These are phyloP conservation scores for Heptranchias perlo DNA, from an alignment of 2,113 vertebrate species.

Conservation along the genomic window DNA sequence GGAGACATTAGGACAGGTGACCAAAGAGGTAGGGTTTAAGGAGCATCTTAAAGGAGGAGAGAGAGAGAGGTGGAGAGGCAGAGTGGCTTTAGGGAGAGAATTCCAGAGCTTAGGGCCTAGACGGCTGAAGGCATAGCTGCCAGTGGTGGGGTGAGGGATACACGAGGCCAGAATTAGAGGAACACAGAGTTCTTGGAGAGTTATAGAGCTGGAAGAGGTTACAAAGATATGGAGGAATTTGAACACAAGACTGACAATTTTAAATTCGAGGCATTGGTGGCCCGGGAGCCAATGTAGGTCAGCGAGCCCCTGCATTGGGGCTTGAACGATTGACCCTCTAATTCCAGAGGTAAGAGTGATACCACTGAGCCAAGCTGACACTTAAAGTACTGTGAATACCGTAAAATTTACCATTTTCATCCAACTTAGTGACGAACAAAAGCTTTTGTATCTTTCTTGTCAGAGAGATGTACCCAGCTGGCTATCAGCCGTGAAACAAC, in stretches of 20 bases:
- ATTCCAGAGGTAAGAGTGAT: background rate
- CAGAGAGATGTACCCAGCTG: background rate
- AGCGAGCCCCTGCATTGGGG: background rate
- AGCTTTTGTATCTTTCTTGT: background rate
- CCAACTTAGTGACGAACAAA: background rate
- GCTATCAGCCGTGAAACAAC: background rate
- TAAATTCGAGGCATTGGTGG: too few species aligned
- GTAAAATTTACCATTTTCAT: background rate
- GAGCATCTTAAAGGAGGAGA: background rate
- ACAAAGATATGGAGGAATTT: background rate
- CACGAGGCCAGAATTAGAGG: background rate
- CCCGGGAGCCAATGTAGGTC: background rate
- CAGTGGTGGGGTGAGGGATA: background rate
- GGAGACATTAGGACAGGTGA: too few species aligned
- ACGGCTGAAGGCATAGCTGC: background rate
- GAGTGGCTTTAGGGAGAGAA: background rate
- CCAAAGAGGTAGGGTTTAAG: too few species aligned
- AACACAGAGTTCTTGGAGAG: background rate
- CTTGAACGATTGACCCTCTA: background rate
- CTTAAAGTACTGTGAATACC: background rate
- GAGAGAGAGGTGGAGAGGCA: background rate
- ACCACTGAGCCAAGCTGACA: background rate
- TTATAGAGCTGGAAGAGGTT: background rate
- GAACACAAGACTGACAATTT: background rate
- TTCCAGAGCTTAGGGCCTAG: background rate